Conservation (phyloP, 2,797 vertebrate genomes). For the Phoeniculus purpureus region DNA sequence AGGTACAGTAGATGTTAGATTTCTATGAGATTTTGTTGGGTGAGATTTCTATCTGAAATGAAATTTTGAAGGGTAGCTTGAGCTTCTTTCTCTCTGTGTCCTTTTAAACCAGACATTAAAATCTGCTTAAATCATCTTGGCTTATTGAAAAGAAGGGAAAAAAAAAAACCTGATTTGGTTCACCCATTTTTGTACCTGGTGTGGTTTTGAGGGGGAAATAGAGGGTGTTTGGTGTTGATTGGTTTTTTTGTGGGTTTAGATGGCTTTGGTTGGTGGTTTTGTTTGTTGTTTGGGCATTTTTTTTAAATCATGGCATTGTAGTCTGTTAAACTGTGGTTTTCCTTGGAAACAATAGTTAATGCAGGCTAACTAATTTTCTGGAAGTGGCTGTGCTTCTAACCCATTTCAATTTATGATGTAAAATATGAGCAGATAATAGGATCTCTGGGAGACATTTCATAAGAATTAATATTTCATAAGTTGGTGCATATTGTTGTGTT, state of each 20-base stretch:
- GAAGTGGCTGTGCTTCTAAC: not conserved
- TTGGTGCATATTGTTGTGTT: not conserved
- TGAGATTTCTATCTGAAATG: not conserved
- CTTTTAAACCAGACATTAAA: not conserved
- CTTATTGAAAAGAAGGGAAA: not conserved
- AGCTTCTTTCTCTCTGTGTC: not conserved
- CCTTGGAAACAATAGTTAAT: not conserved
- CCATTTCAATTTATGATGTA: not conserved
- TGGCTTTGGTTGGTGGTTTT: not conserved
- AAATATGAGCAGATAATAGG: not conserved
- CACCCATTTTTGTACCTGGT: not conserved
- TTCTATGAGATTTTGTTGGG: not conserved
- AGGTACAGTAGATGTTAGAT: not conserved
- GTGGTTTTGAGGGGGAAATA: not conserved
- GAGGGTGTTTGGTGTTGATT: not conserved
- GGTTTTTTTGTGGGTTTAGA: not conserved
- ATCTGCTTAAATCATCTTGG: not conserved
- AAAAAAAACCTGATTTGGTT: not conserved
- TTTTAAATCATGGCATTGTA: not conserved
- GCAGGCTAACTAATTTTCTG: not conserved
- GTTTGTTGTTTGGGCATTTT: not conserved
- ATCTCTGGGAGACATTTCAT: not conserved
- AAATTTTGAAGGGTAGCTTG: not conserved
- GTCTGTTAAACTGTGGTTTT: not conserved
- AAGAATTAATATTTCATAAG: not conserved